Percentiles rank a stretch among this genome's conserved stretches.
Conservation (phyloP, 1,140 invertebrate species). For the Chrysopa pallens region DNA sequence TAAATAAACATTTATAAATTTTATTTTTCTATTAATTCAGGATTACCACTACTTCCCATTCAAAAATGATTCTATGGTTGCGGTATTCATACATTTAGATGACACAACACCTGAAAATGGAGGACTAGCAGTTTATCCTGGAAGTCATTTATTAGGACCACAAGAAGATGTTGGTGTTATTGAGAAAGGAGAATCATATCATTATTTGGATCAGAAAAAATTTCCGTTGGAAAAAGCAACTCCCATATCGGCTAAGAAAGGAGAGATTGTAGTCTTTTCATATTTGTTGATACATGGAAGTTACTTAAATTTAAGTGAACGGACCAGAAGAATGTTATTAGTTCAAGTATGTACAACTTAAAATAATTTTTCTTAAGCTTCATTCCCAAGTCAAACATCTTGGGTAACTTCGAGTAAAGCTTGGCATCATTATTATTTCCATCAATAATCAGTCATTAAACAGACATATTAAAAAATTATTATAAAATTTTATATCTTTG, state of each 20-base stretch:
- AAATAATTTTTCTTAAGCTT: too few species aligned
- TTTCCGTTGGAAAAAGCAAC: slow-evolving; percentile 33
- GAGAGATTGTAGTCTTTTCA: too few species aligned
- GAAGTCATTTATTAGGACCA: slow-evolving; percentile 40
- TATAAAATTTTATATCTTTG: too few species aligned
- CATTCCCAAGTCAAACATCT: too few species aligned
- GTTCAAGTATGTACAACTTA: too few species aligned
- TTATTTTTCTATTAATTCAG: slow-evolving; percentile 25
- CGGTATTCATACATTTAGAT: slow-evolving; percentile 40
- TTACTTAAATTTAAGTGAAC: too few species aligned
- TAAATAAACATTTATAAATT: slow-evolving; percentile 35
- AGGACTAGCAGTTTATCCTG: slow-evolving; percentile 38
- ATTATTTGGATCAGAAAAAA: slow-evolving; percentile 33
- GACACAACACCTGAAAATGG: slow-evolving; percentile 38
- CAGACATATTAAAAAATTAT: too few species aligned
- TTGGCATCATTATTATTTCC: too few species aligned
- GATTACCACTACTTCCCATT: slow-evolving; percentile 46
- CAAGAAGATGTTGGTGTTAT: slow-evolving; percentile 28
- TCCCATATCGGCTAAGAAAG: slow-evolving; percentile 17
- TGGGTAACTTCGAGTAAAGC: too few species aligned
- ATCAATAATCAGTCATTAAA: too few species aligned
- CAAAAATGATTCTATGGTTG: slow-evolving; percentile 38
- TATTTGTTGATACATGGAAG: too few species aligned
- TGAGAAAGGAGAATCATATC: slow-evolving; percentile 23
- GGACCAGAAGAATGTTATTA: too few species aligned